These are phyloP conservation scores for Pollenia amentaria DNA, from an alignment of 2,888 invertebrate species.

Conservation along the genomic window DNA sequence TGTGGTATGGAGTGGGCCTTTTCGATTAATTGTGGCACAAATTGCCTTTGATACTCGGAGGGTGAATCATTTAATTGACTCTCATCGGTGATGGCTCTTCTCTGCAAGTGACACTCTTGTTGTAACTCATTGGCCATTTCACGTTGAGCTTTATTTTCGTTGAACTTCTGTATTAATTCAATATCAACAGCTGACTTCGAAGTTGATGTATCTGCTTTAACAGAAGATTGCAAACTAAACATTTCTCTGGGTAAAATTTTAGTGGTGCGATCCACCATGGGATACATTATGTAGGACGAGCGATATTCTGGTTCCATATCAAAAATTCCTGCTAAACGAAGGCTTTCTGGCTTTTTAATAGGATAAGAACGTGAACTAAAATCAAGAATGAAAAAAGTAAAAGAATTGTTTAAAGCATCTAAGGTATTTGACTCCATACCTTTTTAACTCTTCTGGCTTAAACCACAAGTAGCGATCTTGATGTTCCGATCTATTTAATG, in stretches of 20 bases:
- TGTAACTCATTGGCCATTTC: constrained; percentile 78
- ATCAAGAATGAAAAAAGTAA: not conserved
- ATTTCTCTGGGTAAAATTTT: constrained; percentile 82
- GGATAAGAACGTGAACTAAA: constrained; percentile 81
- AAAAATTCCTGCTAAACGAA: constrained; percentile 78
- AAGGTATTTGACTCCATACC: constrained; percentile 74
- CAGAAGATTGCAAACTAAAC: constrained; percentile 78
- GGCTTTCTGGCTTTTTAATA: constrained; percentile 80
- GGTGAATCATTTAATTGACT: constrained; percentile 78
- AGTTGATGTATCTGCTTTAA: constrained; percentile 30
- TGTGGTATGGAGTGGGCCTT: constrained; percentile 84
- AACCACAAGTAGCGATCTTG: constrained; percentile 83
- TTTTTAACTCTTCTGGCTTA: constrained; percentile 81
- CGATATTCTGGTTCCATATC: constrained; percentile 80
- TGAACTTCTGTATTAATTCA: constrained; percentile 73
- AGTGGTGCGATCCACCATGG: constrained; percentile 80
- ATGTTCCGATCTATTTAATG: constrained; percentile 81
- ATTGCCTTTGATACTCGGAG: constrained; percentile 83
- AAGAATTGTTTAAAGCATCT: not conserved
- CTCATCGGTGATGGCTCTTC: constrained; percentile 77
- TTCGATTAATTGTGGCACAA: constrained; percentile 80
- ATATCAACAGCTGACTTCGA: constrained; percentile 47
- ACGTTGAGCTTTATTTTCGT: constrained; percentile 78
- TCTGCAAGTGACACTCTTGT: constrained; percentile 79
- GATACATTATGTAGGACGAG: constrained; percentile 81